phyloP scores from a whole-genome alignment of 2,113 vertebrate genomes.

The Neopipo cinnamomea region DNA sequence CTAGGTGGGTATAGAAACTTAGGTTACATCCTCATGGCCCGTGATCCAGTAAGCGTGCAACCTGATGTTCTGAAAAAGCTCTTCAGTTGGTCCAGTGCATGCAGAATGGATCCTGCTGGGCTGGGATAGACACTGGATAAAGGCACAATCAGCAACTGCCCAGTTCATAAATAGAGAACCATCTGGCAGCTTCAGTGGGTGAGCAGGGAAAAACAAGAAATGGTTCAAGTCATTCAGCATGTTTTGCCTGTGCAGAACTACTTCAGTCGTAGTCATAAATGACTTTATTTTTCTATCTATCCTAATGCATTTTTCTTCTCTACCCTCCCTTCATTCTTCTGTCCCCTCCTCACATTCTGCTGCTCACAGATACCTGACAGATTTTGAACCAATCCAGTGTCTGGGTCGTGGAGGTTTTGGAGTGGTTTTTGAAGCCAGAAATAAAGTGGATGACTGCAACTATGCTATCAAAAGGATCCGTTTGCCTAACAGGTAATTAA shows the following conservation, averaged over 20 bases:
- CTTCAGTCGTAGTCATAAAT: neutral
- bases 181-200: neutral
- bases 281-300: neutral
- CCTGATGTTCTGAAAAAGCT: neutral
- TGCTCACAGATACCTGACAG: constrained; percentile 87
- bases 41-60: neutral
- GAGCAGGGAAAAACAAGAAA: neutral
- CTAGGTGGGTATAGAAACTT: neutral
- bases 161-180: neutral
- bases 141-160: neutral
- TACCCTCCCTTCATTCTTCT: neutral
- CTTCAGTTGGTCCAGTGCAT: neutral
- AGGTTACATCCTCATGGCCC: fast-evolving
- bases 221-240: neutral
- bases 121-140: neutral
- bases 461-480: constrained; percentile 99
- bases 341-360: neutral
- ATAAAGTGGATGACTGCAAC: constrained; percentile 98
- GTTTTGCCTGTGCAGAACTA: neutral
- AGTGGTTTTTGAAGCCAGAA: constrained; percentile 96
- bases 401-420: constrained; percentile 95
- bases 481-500: constrained; percentile 90
- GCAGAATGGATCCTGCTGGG: neutral
- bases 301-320: neutral
- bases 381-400: constrained; percentile 97